Evolutionary conservation across 2,113 vertebrate species (phyloP).

Genomic region (Nibea albiflora): DNA sequence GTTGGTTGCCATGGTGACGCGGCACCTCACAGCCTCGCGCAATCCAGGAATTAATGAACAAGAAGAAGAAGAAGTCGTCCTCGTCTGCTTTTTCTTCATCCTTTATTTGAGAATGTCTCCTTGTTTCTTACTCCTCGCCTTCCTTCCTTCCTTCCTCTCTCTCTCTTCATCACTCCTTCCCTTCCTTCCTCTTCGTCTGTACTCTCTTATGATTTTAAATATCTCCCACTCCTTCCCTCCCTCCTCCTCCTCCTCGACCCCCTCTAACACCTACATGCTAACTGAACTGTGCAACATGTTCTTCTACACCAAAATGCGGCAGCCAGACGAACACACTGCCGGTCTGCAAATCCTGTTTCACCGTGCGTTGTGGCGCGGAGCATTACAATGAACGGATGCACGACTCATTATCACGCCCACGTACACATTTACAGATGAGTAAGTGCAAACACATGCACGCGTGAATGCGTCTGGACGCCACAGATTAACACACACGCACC

Average conservation of each 20-base stretch:
- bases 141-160: neutral
- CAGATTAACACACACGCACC: constrained; percentile 40
- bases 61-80: neutral
- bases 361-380: constrained; percentile 48
- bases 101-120: neutral
- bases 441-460: constrained; percentile 18
- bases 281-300: constrained; percentile 2
- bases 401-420: constrained; percentile 42
- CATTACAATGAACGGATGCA: constrained; percentile 49
- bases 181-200: neutral
- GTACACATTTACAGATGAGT: neutral
- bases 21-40: constrained; percentile 29
- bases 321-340: constrained; percentile 42
- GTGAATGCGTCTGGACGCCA: neutral
- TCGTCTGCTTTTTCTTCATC: neutral
- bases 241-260: constrained; percentile 14
- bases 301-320: neutral
- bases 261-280: constrained; percentile 32
- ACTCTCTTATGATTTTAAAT: constrained; percentile 11
- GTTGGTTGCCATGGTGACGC: constrained; percentile 58
- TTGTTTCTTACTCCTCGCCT: neutral
- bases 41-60: constrained; percentile 32
- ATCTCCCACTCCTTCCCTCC: neutral
- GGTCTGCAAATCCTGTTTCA: constrained; percentile 71
- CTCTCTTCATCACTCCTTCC: neutral